A percentile compares a stretch with the other conserved stretches of the same genome.
These are phyloP conservation scores for Hylaeus anthracinus DNA, from an alignment of 1,140 invertebrate genomes.

Conservation along the genomic window DNA sequence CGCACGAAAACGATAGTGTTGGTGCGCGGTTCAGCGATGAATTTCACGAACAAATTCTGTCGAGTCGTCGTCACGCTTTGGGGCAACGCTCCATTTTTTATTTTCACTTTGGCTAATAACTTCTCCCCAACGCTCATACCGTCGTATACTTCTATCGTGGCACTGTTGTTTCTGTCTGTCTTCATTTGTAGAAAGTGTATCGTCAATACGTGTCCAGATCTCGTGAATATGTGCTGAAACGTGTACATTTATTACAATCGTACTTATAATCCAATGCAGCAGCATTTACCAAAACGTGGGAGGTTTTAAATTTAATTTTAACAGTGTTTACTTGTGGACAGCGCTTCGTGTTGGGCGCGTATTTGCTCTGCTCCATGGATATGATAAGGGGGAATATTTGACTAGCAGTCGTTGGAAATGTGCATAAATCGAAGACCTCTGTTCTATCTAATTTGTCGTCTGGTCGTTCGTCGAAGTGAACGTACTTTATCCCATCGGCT, in stretches of 20 bases:
- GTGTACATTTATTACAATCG: not conserved
- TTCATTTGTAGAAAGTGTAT: constrained; percentile 90
- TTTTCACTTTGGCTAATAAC: constrained; percentile 85
- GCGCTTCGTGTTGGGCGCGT: constrained; percentile 84
- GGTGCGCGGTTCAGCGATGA: constrained; percentile 85
- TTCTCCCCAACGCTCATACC: constrained; percentile 87
- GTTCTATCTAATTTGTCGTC: constrained; percentile 87
- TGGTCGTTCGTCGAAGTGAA: constrained; percentile 88
- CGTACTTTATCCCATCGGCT: constrained; percentile 92
- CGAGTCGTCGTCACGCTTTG: constrained; percentile 91
- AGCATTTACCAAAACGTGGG: too few relatives aligned
- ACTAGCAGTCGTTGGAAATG: constrained; percentile 88
- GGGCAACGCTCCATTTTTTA: constrained; percentile 90
- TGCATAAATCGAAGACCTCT: constrained; percentile 91
- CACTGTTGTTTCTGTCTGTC: constrained; percentile 88
- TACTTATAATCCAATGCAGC: too few relatives aligned
- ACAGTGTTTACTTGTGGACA: constrained; percentile 84
- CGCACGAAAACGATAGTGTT: constrained; percentile 88
- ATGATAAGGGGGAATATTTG: constrained; percentile 91
- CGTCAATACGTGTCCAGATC: constrained; percentile 89
- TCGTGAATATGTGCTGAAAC: constrained; percentile 86
- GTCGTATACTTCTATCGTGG: constrained; percentile 88
- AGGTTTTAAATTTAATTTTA: too few relatives aligned
- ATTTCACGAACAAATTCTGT: constrained; percentile 89
- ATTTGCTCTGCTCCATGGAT: constrained; percentile 88